Evolutionary conservation across 2,888 invertebrate genomes (phyloP).

Genomic region (Tenthredo amoena): DNA sequence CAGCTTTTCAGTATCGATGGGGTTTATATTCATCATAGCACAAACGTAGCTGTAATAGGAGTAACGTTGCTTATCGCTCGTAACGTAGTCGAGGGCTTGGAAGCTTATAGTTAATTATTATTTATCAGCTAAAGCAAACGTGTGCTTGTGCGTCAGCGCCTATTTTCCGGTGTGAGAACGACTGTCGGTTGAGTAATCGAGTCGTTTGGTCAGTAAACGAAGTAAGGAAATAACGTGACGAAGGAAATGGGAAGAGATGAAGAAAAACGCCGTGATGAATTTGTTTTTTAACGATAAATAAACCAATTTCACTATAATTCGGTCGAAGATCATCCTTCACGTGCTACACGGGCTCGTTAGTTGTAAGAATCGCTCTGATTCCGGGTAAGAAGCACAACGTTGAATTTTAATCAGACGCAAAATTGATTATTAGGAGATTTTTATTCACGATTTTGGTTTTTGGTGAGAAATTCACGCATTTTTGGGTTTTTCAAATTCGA

Average conservation of each 20-base stretch:
- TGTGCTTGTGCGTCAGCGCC: neutral
- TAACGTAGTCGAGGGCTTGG: too few relatives aligned
- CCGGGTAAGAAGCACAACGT: neutral
- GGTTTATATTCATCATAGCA: too few relatives aligned
- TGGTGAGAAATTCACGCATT: neutral
- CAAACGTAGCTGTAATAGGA: neutral
- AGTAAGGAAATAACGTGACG: neutral
- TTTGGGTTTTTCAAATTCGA: neutral
- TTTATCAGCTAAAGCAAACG: neutral
- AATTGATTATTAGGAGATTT: neutral
- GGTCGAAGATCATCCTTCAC: neutral
- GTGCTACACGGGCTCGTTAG: neutral
- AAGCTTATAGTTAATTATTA: neutral
- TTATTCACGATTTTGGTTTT: neutral
- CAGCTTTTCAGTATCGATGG: too few relatives aligned
- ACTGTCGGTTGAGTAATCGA: neutral
- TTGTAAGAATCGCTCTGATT: neutral
- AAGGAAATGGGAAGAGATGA: neutral
- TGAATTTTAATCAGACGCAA: neutral
- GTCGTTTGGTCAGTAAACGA: neutral
- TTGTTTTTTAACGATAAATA: neutral
- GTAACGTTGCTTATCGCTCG: neutral
- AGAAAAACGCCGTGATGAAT: neutral
- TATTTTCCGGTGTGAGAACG: neutral
- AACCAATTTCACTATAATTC: neutral